Base-by-base conservation (phyloP, 2,797 vertebrate genomes). In the Rhincodon typus region DNA sequence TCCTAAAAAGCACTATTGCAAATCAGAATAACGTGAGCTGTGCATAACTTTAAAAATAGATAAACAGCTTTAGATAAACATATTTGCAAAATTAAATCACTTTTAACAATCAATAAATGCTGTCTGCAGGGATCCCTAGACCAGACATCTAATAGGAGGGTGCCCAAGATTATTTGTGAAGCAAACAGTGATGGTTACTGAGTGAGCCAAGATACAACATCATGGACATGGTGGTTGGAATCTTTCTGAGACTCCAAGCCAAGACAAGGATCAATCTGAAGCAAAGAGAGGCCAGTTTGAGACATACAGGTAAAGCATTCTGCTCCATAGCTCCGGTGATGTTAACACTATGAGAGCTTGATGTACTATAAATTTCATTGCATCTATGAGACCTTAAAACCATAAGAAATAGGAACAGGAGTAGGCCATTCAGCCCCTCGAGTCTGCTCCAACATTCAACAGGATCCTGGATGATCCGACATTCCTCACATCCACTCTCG, bases 31-130 rank as follows among this genome's bases (percentile, higher is more conserved):
- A 0, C 19, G 2, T 42, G n/a, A 25, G 67, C 42, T 42, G 38
- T 21, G n/a, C 66, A 0, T 23, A 93, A 42, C 27, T 66, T 90
- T 8, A 1, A 84, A 46, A 46, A 25, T 25, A 67, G 57, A 42
- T 93, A 38, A 93, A 67, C 42, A 25, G 19, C 34, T 4, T 93
- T 38, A 19, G 38, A 93, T 23, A 12, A 67, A 93, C n/a, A 67
- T 42, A 25, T 93, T 93, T 93, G 62, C 62, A 93, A 93, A 93
- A 93, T 93, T 30, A 66, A 66, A 91, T 91, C 30, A 30, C 30
- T 7, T 34, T 79, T n/a, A 17, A 19, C 19, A 25, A 7, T 50
- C 46, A 53, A 53, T 57, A 72, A 72, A 12, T 13, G 12, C 53
- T 17, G 30, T 19, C 87, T 62, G 30, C 30, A 62, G 27, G 30